Percentiles rank a stretch among this genome's conserved stretches.
These are phyloP conservation scores for Hippocampus comes DNA, from an alignment of 2,113 vertebrate species.

Conservation along the genomic window DNA sequence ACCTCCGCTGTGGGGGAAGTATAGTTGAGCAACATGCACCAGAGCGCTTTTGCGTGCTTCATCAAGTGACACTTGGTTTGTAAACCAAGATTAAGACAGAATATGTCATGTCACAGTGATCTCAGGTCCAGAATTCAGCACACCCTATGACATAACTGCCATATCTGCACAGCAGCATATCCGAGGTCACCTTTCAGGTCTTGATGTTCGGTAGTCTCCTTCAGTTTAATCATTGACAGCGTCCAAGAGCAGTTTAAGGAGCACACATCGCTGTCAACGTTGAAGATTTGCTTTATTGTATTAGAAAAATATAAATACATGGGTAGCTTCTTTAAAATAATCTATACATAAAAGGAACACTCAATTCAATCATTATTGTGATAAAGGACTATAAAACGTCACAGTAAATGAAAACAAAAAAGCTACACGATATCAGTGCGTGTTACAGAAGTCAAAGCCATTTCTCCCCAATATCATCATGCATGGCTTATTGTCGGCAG, in stretches of 20 bases:
- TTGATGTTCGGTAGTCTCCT: not conserved
- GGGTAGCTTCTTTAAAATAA: not conserved
- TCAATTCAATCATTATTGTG: conserved; percentile 23
- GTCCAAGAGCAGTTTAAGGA: not conserved
- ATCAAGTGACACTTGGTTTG: not conserved
- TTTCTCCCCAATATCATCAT: no score
- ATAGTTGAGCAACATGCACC: not conserved
- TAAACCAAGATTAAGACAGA: not conserved
- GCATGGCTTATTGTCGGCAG: no score
- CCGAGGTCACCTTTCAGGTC: conserved; percentile 4
- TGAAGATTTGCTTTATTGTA: not conserved
- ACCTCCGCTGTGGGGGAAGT: not conserved
- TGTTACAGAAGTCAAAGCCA: no score
- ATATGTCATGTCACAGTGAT: not conserved
- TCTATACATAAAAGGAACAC: not conserved
- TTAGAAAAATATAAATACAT: conserved; percentile 1
- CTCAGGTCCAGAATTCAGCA: not conserved
- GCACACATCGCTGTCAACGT: not conserved
- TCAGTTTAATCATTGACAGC: conserved; percentile 14
- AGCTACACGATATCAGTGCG: not conserved
- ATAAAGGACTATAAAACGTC: not conserved
- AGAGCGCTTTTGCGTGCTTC: not conserved
- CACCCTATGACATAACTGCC: conserved; percentile 4
- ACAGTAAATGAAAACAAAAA: not conserved
- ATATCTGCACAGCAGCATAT: not conserved